Conservation (phyloP, 1,140 invertebrate species). For the Magallana angulata region DNA sequence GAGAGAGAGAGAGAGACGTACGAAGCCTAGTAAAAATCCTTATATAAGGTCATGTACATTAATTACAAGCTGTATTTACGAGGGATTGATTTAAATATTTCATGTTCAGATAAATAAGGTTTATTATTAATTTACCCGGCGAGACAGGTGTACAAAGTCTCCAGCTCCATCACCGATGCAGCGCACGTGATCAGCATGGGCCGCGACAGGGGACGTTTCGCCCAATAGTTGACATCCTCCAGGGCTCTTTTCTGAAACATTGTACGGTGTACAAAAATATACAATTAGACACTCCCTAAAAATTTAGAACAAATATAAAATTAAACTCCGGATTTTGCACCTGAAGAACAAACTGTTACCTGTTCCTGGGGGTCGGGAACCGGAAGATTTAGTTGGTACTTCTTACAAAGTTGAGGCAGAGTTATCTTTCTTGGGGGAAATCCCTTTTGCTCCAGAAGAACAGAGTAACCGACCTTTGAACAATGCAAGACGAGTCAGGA, state of each 20-base stretch:
- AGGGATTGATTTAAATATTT: too few species aligned
- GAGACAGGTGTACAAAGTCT: slow-evolving; percentile 56
- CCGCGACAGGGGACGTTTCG: slow-evolving; percentile 56
- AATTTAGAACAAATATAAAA: not conserved
- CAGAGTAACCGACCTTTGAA: slow-evolving; percentile 58
- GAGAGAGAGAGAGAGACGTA: not conserved
- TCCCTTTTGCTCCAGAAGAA: slow-evolving; percentile 60
- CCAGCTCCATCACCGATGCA: slow-evolving; percentile 56
- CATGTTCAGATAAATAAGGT: too few species aligned
- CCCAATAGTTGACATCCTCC: slow-evolving; percentile 67
- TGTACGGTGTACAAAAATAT: too few species aligned
- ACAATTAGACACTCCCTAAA: too few species aligned
- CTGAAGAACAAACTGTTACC: not conserved
- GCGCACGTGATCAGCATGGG: slow-evolving; percentile 64
- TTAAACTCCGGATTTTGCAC: not conserved
- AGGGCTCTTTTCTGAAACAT: slow-evolving; percentile 55
- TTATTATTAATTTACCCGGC: slow-evolving; percentile 46
- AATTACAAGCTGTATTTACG: too few species aligned
- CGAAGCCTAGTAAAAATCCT: not conserved
- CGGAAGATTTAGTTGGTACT: slow-evolving; percentile 48
- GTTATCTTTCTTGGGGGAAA: slow-evolving; percentile 58
- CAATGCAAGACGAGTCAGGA: not conserved
- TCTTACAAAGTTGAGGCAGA: slow-evolving; percentile 55
- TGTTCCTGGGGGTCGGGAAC: slow-evolving; percentile 52
- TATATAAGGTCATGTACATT: too few species aligned